Evolutionary conservation across 2,113 vertebrate species (phyloP).

Genomic region (Leucopsar rothschildi): DNA sequence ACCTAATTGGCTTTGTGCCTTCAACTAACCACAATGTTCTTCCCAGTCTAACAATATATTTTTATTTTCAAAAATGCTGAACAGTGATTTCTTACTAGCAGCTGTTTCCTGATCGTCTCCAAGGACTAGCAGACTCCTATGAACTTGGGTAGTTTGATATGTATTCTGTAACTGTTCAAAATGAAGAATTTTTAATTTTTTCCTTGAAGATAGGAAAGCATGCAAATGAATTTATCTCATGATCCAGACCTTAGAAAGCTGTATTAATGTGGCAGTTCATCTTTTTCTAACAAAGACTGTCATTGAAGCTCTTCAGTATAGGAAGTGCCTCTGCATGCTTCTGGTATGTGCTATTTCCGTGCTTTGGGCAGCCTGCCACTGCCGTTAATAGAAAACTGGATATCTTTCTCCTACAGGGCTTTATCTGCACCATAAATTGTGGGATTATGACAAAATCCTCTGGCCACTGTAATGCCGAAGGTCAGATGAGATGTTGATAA

Average conservation of each 20-base stretch:
- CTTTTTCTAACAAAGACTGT: not conserved
- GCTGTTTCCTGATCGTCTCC: not conserved
- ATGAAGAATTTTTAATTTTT: not conserved
- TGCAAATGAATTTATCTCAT: not conserved
- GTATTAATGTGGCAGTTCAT: not conserved
- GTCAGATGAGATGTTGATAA: not conserved
- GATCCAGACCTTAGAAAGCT: not conserved
- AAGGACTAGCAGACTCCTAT: not conserved
- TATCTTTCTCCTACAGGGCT: not conserved
- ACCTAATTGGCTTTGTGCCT: not conserved
- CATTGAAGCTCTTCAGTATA: not conserved
- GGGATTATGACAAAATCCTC: constrained; percentile 14
- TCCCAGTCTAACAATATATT: not conserved
- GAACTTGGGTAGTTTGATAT: not conserved
- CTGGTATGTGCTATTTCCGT: not conserved
- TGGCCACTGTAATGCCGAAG: not conserved
- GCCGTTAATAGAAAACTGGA: not conserved
- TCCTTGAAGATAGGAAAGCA: not conserved
- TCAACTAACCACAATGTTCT: not conserved
- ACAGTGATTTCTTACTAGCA: not conserved
- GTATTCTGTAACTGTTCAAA: not conserved
- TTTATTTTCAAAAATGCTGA: constrained; percentile 2
- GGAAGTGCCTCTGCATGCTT: not conserved
- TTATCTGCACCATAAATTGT: constrained; percentile 2
- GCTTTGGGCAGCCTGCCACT: not conserved